Evolutionary conservation across 2,113 vertebrate genomes (phyloP).

Genomic region (Ceyx margarethae): DNA sequence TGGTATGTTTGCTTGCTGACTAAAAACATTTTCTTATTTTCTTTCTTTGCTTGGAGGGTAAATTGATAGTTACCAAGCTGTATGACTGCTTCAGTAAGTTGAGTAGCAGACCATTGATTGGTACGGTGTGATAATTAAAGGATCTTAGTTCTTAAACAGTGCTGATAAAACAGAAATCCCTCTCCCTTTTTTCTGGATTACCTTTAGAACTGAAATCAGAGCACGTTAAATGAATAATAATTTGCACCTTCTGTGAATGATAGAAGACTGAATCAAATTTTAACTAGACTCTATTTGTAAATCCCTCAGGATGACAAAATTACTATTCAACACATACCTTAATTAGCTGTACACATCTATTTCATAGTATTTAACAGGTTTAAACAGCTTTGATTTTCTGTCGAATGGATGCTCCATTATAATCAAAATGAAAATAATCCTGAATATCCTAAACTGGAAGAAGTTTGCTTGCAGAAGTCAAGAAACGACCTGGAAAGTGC

Average conservation of each 20-base stretch:
- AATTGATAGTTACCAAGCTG: slow-evolving; percentile 69
- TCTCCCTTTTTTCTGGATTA: slow-evolving; percentile 71
- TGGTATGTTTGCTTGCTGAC: slow-evolving; percentile 50
- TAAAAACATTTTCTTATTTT: slow-evolving; percentile 40
- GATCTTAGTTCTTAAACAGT: slow-evolving; percentile 73
- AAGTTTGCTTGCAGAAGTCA: slow-evolving; percentile 35
- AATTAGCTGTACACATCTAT: slow-evolving; percentile 79
- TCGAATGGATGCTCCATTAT: slow-evolving; percentile 32
- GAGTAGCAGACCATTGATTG: slow-evolving; percentile 58
- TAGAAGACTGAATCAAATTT: slow-evolving; percentile 78
- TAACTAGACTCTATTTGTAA: slow-evolving; percentile 80
- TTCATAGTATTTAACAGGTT: slow-evolving; percentile 71
- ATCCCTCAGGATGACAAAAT: slow-evolving; percentile 82
- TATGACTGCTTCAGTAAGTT: slow-evolving; percentile 56
- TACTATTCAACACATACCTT: slow-evolving; percentile 82
- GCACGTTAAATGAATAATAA: slow-evolving; percentile 74
- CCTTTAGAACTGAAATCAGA: slow-evolving; percentile 73
- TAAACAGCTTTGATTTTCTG: slow-evolving; percentile 58
- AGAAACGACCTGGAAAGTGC: background rate
- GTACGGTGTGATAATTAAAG: slow-evolving; percentile 64
- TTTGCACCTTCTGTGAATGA: slow-evolving; percentile 72
- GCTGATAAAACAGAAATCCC: slow-evolving; percentile 74
- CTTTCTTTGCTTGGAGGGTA: slow-evolving; percentile 31
- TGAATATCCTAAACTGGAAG: slow-evolving; percentile 12
- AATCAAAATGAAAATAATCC: slow-evolving; percentile 34